These are phyloP conservation scores for Resseliella maxima DNA, from an alignment of 2,888 invertebrate genomes.

Conservation along the genomic window DNA sequence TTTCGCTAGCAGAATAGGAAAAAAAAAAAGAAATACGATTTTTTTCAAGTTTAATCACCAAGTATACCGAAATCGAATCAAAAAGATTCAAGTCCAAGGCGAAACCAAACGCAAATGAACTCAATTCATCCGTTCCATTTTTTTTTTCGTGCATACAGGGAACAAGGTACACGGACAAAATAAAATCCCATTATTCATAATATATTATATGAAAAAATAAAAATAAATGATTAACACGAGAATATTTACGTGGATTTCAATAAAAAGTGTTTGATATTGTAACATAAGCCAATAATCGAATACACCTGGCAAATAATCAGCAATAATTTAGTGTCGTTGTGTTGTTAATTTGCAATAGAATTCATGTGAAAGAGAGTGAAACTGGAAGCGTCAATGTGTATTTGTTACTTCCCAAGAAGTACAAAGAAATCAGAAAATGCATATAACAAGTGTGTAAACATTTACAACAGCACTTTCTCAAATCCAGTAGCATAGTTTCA, in stretches of 20 bases:
- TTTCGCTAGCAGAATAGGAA: background rate
- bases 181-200: background rate
- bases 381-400: background rate
- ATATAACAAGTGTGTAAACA: background rate
- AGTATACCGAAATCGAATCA: background rate
- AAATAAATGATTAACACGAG: too few species aligned
- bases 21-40: background rate
- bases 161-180: background rate
- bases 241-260: background rate
- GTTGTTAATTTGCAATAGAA: background rate
- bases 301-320: background rate
- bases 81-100: slow-evolving; percentile 45
- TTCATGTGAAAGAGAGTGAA: slow-evolving; percentile 2
- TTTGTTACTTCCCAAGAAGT: background rate
- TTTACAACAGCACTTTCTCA: background rate
- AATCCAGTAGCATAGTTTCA: background rate
- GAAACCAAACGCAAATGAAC: background rate
- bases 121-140: slow-evolving; percentile 24
- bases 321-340: slow-evolving; percentile 2
- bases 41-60: slow-evolving; percentile 7
- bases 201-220: background rate
- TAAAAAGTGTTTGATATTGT: background rate
- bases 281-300: background rate
- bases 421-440: background rate
- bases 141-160: background rate